Conservation (phyloP, 2,888 invertebrate genomes). For the Julus scandinavius region DNA sequence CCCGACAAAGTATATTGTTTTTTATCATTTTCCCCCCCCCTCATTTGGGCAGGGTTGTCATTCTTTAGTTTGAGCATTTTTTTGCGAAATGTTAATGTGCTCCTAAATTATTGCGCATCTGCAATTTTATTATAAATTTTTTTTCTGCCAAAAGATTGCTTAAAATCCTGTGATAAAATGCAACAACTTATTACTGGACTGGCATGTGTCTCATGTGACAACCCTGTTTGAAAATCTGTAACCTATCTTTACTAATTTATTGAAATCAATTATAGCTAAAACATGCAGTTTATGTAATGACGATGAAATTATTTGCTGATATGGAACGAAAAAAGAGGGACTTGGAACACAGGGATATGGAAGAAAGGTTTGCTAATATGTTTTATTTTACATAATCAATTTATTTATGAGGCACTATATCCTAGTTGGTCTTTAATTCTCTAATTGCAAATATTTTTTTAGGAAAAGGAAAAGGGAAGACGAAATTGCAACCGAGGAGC, state of each 20-base stretch:
- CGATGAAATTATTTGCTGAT: conserved; percentile 97
- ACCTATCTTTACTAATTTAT: background rate
- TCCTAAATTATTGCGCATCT: no score
- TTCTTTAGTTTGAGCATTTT: no score
- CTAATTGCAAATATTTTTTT: background rate
- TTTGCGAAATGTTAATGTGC: no score
- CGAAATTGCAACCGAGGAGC: conserved; percentile 92
- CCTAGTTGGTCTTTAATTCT: background rate
- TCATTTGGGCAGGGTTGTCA: background rate
- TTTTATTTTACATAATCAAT: background rate
- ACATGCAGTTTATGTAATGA: conserved; percentile 97
- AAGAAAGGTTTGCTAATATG: conserved; percentile 73
- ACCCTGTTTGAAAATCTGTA: background rate
- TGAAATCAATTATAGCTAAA: conserved; percentile 66
- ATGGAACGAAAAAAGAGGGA: conserved; percentile 91
- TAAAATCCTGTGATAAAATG: background rate
- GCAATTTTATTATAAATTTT: no score
- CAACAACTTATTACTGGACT: no score
- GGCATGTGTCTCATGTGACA: no score
- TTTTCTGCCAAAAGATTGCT: no score
- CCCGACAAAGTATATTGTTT: conserved; percentile 64
- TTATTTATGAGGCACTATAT: background rate
- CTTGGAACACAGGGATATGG: conserved; percentile 87
- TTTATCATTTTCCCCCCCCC: background rate
- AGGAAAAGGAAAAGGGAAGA: conserved; percentile 92